Percentiles rank a stretch among this genome's conserved stretches.
Conservation (phyloP, 2,113 vertebrate genomes). For the Calcarius ornatus region DNA sequence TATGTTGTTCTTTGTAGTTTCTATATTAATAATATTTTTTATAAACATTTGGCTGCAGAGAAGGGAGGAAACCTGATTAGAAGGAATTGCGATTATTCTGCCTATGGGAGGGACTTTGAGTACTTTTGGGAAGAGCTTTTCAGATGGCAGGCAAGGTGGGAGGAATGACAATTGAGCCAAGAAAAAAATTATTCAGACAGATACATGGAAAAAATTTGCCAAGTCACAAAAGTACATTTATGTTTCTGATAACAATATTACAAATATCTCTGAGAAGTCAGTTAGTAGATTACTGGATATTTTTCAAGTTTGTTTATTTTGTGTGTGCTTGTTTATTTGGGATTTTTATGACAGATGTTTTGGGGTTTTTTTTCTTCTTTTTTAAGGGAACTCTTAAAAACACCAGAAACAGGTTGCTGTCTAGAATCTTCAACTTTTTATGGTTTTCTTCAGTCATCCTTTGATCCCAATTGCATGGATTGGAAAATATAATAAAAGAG, state of each 20-base stretch:
- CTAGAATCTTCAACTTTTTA: not conserved
- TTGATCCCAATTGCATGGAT: not conserved
- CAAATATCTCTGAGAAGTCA: not conserved
- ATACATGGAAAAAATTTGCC: not conserved
- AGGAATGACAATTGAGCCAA: not conserved
- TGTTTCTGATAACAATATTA: not conserved
- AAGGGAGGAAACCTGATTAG: not conserved
- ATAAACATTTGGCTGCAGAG: not conserved
- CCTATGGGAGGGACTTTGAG: rapidly evolving
- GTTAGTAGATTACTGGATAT: not conserved
- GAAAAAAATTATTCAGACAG: not conserved
- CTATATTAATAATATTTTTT: not conserved
- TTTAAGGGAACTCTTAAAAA: not conserved
- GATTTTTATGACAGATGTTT: not conserved
- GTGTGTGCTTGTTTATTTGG: not conserved
- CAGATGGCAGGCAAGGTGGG: not conserved
- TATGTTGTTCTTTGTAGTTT: not conserved
- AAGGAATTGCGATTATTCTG: not conserved
- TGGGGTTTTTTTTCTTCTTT: not conserved
- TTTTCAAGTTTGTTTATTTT: not conserved
- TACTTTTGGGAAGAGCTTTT: not conserved
- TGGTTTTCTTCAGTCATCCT: not conserved
- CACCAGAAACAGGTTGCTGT: not conserved
- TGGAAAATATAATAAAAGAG: not conserved
- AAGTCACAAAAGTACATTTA: not conserved